Evolutionary conservation across 2,888 invertebrate genomes (phyloP).

Genomic region (Heliconius cydno): DNA sequence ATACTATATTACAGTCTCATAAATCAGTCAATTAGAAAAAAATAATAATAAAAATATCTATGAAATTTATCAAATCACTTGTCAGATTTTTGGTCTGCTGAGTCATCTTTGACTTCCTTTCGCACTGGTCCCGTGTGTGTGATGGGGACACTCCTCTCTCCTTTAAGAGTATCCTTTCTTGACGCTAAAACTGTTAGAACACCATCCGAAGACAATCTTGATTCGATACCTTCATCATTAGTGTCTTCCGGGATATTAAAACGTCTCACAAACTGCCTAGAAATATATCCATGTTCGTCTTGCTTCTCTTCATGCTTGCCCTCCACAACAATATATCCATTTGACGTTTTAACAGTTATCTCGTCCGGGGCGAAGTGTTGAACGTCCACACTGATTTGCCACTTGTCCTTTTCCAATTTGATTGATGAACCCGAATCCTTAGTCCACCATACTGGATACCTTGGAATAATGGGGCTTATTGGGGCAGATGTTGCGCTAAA

Average conservation of each 20-base stretch:
- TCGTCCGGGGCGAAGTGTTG: conserved; percentile 90
- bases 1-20: conserved; percentile 35
- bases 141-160: conserved; percentile 83
- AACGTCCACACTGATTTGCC: conserved; percentile 88
- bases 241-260: conserved; percentile 89
- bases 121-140: conserved; percentile 83
- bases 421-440: conserved; percentile 77
- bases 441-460: conserved; percentile 66
- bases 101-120: conserved; percentile 58
- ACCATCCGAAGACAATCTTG: conserved; percentile 90
- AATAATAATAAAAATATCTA: background rate
- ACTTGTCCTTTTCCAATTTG: conserved; percentile 81
- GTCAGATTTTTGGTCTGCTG: conserved; percentile 45
- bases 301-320: conserved; percentile 91
- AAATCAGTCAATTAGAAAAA: conserved; percentile 27
- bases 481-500: conserved; percentile 61
- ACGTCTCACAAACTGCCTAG: conserved; percentile 88
- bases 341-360: conserved; percentile 88
- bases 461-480: conserved; percentile 60
- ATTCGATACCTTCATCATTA: conserved; percentile 87
- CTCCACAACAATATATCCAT: conserved; percentile 87
- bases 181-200: conserved; percentile 88
- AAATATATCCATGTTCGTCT: conserved; percentile 89
- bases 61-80: conserved; percentile 16
- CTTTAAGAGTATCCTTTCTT: conserved; percentile 60